Percentiles rank a stretch among this genome's conserved stretches.
Conservation (phyloP, 2,888 invertebrate genomes). For the Syrista parreyssii region DNA sequence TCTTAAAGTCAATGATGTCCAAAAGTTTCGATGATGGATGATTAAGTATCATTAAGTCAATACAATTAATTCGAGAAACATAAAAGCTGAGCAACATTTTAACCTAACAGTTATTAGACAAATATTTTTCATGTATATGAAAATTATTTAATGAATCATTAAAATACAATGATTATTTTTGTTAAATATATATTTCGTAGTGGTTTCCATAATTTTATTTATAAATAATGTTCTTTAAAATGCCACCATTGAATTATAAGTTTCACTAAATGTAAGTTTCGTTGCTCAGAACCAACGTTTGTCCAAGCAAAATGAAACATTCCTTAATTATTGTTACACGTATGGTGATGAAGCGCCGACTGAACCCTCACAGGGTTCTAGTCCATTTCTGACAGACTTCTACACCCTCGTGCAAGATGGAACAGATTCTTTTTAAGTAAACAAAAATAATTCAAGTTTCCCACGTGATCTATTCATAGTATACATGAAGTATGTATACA, state of each 20-base stretch:
- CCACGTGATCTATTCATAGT: background rate
- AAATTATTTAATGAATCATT: background rate
- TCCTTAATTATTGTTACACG: background rate
- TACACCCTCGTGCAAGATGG: background rate
- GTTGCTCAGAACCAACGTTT: background rate
- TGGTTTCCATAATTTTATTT: background rate
- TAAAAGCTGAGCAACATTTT: background rate
- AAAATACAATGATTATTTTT: background rate
- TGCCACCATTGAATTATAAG: background rate
- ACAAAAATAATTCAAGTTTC: background rate
- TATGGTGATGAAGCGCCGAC: background rate
- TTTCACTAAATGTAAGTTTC: background rate
- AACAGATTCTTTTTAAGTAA: background rate
- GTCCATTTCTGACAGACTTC: background rate
- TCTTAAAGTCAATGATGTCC: background rate
- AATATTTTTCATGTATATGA: background rate
- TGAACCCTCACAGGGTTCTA: background rate
- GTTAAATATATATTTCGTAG: background rate
- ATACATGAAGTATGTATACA: background rate
- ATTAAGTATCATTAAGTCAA: background rate
- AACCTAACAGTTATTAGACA: too few species aligned
- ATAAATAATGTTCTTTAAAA: background rate
- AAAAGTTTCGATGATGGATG: background rate
- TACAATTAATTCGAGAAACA: background rate
- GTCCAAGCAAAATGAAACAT: background rate